Evolutionary conservation across 2,888 invertebrate genomes (phyloP), one percentile per base, ranked within the genome.

Genomic region (Clepsis dumicolana): DNA sequence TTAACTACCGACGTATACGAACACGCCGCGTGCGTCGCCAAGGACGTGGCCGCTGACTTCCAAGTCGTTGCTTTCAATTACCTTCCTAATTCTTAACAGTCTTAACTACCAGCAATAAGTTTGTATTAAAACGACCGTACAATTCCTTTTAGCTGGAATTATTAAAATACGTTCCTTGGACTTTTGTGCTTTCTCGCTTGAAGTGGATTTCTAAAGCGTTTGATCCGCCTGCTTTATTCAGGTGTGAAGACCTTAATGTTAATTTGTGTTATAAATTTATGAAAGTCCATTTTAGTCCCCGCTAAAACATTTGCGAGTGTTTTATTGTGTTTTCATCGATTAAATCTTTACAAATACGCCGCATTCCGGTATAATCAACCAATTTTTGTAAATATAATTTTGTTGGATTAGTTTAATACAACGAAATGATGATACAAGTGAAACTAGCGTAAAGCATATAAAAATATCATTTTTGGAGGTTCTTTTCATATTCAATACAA

Each of bases 31-130:
- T 74, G 77, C 80, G 75, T 77, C 75, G 72, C 68, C 73, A 57
- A 67, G 63, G 60, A 24, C 63, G 25, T 44, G 44, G 59, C 64
- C 69, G 66, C 56, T 75, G 72, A 72, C 77, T 75, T 80, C 83
- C 81, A 80, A 82, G 78, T 80, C 85, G 80, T 89, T 86, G 83
- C 81, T 86, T 87, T 83, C 85, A 87, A 88, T 89, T 87, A 88
- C 85, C 79, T 75, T 73, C 78, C 75, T 82, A 84, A 83, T 80
- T 81, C 81, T 80, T 81, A 81, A 79, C 81, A 80, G 79, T 77
- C 77, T n/a, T 77, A 73, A 60, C 27, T 69, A 65, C 54, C 56
- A 48, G 63, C 61, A 60, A 74, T 78, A 77, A 80, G 73, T 77
- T 77, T 75, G 74, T 80, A 78, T 80, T 82, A 81, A 77, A 75